Evolutionary conservation across 2,888 invertebrate genomes (phyloP).

Genomic region (Cetonia aurata): DNA sequence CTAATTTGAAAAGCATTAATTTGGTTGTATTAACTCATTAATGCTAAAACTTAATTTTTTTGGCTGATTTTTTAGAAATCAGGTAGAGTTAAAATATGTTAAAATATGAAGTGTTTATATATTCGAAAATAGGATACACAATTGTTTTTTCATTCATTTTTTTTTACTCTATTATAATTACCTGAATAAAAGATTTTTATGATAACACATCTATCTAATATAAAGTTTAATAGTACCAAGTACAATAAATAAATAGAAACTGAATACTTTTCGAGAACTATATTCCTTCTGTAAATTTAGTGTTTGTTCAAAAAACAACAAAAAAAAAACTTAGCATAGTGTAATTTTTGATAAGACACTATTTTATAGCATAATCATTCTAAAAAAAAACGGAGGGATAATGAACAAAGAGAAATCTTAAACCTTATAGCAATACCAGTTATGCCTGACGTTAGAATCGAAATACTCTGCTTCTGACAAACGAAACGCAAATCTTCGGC

Average conservation of each 20-base stretch:
- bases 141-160: too few relatives aligned
- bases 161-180: too few relatives aligned
- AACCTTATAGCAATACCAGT: slow-evolving; percentile 64
- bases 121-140: too few relatives aligned
- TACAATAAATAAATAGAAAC: slow-evolving; percentile 29
- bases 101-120: too few relatives aligned
- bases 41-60: too few relatives aligned
- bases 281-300: slow-evolving; percentile 22
- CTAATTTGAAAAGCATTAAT: too few relatives aligned
- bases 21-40: too few relatives aligned
- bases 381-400: slow-evolving; percentile 50
- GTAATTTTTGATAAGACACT: slow-evolving; percentile 34
- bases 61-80: too few relatives aligned
- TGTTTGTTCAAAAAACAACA: slow-evolving; percentile 23
- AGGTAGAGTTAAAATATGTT: too few relatives aligned
- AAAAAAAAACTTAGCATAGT: slow-evolving; percentile 14
- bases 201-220: too few relatives aligned
- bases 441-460: slow-evolving; percentile 62
- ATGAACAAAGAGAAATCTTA: slow-evolving; percentile 43
- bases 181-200: too few relatives aligned
- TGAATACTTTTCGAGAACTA: slow-evolving; percentile 19
- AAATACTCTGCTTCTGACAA: slow-evolving; percentile 61
- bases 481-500: slow-evolving; percentile 39
- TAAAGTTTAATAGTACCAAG: background rate
- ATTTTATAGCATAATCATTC: slow-evolving; percentile 57